Evolutionary conservation across 2,113 vertebrate species (phyloP).

Genomic region (Cebus imitator): DNA sequence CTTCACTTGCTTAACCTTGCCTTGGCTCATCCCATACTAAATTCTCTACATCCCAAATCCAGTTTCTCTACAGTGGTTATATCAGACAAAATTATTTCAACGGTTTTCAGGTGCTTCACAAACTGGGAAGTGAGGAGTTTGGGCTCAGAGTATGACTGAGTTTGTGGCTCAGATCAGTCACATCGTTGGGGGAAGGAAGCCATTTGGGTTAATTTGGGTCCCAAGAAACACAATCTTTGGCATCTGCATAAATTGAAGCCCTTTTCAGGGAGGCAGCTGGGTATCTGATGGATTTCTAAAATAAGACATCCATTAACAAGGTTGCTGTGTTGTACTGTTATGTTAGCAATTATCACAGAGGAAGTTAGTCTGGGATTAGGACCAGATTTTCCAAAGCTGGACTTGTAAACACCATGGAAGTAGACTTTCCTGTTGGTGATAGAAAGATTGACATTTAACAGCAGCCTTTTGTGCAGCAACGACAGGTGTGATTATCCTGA

Average conservation of each 20-base stretch:
- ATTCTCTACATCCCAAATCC: not conserved
- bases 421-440: slow-evolving; percentile 80
- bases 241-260: slow-evolving; percentile 39
- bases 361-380: slow-evolving; percentile 83
- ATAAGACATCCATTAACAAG: slow-evolving; percentile 54
- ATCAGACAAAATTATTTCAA: not conserved
- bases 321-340: slow-evolving; percentile 62
- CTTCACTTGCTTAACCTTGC: not conserved
- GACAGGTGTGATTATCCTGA: slow-evolving; percentile 66
- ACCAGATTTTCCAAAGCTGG: slow-evolving; percentile 77
- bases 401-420: slow-evolving; percentile 80
- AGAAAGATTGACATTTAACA: slow-evolving; percentile 79
- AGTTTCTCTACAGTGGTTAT: not conserved
- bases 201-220: not conserved
- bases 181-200: not conserved
- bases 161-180: not conserved
- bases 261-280: not conserved
- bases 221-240: slow-evolving; percentile 25
- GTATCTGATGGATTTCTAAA: slow-evolving; percentile 61
- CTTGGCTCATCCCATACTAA: not conserved
- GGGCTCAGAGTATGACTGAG: not conserved
- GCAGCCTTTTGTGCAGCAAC: slow-evolving; percentile 63
- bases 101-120: slow-evolving; percentile 46
- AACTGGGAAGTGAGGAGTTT: slow-evolving; percentile 9
- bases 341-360: slow-evolving; percentile 78